A percentile compares a stretch with the other conserved stretches of the same genome.
Evolutionary conservation across 2,113 vertebrate genomes (phyloP).

Genomic region (Python bivittatus): DNA sequence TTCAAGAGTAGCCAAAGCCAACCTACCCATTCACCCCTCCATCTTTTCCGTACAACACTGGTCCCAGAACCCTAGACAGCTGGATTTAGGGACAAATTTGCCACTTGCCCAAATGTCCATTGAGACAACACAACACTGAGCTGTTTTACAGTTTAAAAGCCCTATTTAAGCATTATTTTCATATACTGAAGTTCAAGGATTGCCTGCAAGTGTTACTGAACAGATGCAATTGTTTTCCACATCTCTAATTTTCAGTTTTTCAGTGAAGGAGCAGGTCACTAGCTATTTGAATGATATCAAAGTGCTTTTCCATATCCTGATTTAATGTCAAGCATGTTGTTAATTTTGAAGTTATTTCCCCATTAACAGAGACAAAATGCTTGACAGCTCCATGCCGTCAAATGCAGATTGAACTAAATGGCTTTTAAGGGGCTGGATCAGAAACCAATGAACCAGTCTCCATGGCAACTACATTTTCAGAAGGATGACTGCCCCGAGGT

Average conservation of each 20-base stretch:
- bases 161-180: not conserved
- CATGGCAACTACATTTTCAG: conserved; percentile 74
- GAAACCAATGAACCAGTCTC: conserved; percentile 74
- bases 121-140: not conserved
- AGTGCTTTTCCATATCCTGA: conserved; percentile 39
- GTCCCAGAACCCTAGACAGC: not conserved
- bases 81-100: not conserved
- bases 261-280: not conserved
- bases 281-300: conserved; percentile 44
- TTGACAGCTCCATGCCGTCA: conserved; percentile 69
- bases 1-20: not conserved
- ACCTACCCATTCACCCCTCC: not conserved
- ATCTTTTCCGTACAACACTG: not conserved
- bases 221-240: not conserved
- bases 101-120: not conserved
- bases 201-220: not conserved
- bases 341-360: conserved; percentile 48
- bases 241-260: not conserved
- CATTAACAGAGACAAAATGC: conserved; percentile 61
- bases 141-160: not conserved
- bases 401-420: conserved; percentile 70
- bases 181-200: not conserved
- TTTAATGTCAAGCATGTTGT: conserved; percentile 48
- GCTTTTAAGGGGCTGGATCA: conserved; percentile 69
- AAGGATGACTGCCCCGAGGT: conserved; percentile 61